Percentiles rank a stretch among this genome's conserved stretches.
Conservation (phyloP, 2,113 vertebrate genomes). For the Ciconia stormi region DNA sequence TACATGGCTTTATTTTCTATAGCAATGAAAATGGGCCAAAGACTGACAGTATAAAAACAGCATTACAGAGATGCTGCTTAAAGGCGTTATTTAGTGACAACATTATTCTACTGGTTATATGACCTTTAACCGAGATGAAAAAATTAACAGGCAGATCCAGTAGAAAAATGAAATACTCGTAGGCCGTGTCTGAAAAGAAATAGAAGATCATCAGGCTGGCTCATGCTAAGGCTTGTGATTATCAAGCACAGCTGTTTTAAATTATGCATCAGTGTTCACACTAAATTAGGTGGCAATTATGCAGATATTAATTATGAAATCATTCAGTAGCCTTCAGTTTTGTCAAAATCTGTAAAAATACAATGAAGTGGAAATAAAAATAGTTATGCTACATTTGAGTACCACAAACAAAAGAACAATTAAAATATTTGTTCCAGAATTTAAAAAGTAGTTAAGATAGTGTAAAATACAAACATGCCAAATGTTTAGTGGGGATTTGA, state of each 20-base stretch:
- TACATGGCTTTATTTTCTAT: not conserved
- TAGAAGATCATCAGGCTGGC: slow-evolving; percentile 12
- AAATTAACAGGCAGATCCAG: not conserved
- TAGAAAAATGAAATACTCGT: not conserved
- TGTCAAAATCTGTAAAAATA: slow-evolving; percentile 24
- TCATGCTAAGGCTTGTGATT: slow-evolving; percentile 36
- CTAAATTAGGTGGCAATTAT: slow-evolving; percentile 51
- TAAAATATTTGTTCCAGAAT: not conserved
- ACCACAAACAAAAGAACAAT: not conserved
- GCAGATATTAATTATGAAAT: slow-evolving; percentile 52
- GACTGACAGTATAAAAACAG: not conserved
- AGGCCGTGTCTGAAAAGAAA: not conserved
- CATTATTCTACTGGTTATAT: not conserved
- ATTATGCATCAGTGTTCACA: not conserved
- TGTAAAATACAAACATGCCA: not conserved
- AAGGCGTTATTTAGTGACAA: not conserved
- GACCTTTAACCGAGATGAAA: not conserved
- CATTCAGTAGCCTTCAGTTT: slow-evolving; percentile 18
- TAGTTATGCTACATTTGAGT: not conserved
- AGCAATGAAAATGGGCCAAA: not conserved
- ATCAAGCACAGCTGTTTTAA: slow-evolving; percentile 45
- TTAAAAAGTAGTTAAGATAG: not conserved
- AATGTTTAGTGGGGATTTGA: not conserved
- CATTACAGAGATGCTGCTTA: not conserved
- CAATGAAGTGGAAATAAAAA: not conserved